These are phyloP conservation scores for Malurus leucopterus DNA, from an alignment of 2,797 vertebrate genomes.

Conservation along the genomic window DNA sequence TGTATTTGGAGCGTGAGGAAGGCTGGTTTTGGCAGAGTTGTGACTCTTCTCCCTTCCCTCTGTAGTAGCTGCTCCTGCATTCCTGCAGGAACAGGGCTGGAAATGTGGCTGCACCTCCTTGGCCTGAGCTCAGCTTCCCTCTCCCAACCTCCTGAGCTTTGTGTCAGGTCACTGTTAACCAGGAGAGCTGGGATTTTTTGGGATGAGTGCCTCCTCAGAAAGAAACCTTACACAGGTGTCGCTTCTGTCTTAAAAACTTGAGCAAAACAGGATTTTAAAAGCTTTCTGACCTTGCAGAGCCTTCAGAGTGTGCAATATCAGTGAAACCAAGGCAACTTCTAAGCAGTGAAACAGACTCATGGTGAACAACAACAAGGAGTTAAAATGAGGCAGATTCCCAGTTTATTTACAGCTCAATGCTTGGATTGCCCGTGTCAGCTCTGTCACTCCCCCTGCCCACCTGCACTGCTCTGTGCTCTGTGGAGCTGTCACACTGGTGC, in stretches of 20 bases:
- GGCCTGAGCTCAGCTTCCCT: neutral
- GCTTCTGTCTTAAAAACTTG: neutral
- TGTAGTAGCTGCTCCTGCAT: neutral
- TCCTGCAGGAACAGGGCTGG: neutral
- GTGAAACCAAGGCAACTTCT: neutral
- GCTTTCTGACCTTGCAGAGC: neutral
- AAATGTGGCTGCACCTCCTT: neutral
- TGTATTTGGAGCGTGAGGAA: neutral
- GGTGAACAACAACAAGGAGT: neutral
- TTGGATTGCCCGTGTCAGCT: neutral
- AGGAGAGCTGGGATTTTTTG: neutral
- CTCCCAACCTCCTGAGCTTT: neutral
- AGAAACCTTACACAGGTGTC: neutral
- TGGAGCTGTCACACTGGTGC: neutral
- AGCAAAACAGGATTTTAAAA: neutral
- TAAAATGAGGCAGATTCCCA: neutral
- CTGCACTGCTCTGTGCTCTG: neutral
- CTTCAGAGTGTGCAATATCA: rapidly evolving
- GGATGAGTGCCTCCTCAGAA: neutral
- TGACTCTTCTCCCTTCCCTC: neutral
- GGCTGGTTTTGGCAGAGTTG: neutral
- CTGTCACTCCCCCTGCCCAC: neutral
- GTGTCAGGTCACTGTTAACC: neutral
- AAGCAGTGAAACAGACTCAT: neutral
- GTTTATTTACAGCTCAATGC: neutral